These are phyloP conservation scores for Pomatostomus ruficeps DNA, from an alignment of 2,113 vertebrate genomes.

Conservation along the genomic window DNA sequence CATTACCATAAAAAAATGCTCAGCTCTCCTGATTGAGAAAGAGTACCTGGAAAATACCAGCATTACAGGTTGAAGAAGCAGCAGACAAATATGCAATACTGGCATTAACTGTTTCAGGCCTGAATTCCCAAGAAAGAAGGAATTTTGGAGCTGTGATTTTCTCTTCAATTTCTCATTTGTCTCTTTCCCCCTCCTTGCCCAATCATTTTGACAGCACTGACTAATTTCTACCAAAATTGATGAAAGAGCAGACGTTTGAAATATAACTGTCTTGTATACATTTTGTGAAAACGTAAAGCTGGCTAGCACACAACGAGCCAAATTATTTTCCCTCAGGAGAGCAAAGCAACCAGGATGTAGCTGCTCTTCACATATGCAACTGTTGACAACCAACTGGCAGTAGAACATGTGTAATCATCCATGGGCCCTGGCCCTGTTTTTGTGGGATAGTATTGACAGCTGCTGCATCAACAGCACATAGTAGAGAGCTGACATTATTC, in stretches of 20 bases:
- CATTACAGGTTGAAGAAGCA: not conserved
- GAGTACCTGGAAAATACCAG: not conserved
- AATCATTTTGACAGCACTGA: not conserved
- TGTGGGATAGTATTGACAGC: not conserved
- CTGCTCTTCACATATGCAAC: not conserved
- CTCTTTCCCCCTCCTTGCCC: not conserved
- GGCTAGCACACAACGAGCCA: not conserved
- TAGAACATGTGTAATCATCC: not conserved
- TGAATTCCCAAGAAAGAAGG: not conserved
- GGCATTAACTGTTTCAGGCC: not conserved
- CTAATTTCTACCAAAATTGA: not conserved
- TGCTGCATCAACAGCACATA: not conserved
- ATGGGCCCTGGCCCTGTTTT: not conserved
- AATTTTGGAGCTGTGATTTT: not conserved
- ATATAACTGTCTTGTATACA: not conserved
- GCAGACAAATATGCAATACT: not conserved
- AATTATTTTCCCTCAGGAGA: not conserved
- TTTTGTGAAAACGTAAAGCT: not conserved
- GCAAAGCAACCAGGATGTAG: not conserved
- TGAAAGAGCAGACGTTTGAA: not conserved
- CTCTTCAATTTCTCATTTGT: not conserved
- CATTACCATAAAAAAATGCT: not conserved
- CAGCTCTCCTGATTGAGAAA: not conserved
- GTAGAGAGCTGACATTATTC: not conserved
- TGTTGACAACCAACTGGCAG: not conserved